Percentiles rank a stretch among this genome's conserved stretches.
phyloP scores from a whole-genome alignment of 1,140 invertebrate genomes.

The Aphidius ervi region DNA sequence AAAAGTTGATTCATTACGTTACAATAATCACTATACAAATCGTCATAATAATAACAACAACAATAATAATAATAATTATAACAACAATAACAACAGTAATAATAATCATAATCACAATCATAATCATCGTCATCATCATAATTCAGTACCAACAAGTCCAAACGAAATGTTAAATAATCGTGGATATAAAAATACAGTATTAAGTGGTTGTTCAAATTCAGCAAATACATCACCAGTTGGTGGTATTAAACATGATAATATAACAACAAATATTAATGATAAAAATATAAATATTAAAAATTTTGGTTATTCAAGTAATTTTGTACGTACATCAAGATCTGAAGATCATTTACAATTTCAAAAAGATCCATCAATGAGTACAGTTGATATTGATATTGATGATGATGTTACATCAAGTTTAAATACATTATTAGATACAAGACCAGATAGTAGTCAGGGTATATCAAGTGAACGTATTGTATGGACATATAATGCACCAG shows the following conservation, averaged over 20 bases:
- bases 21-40: slow-evolving; percentile 50
- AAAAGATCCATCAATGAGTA: slow-evolving; percentile 70
- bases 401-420: slow-evolving; percentile 89
- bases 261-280: slow-evolving; percentile 24
- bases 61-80: slow-evolving; percentile 42
- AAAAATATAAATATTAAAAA: slow-evolving; percentile 29
- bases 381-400: slow-evolving; percentile 85
- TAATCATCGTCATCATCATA: slow-evolving; percentile 55
- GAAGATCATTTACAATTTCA: slow-evolving; percentile 80
- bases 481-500: slow-evolving; percentile 86
- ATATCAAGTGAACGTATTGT: slow-evolving; percentile 66
- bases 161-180: slow-evolving; percentile 59
- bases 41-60: slow-evolving; percentile 49
- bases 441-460: slow-evolving; percentile 63
- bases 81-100: slow-evolving; percentile 46
- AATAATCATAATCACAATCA: slow-evolving; percentile 49
- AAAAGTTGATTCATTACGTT: slow-evolving; percentile 59
- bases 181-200: slow-evolving; percentile 40
- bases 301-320: slow-evolving; percentile 49
- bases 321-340: slow-evolving; percentile 75
- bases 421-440: slow-evolving; percentile 82
- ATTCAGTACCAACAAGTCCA: slow-evolving; percentile 79
- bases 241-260: slow-evolving; percentile 50
- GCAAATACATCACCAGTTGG: slow-evolving; percentile 56
- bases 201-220: slow-evolving; percentile 51